phyloP scores from a whole-genome alignment of 2,797 vertebrate species.

The Atherinosoma microstoma region DNA sequence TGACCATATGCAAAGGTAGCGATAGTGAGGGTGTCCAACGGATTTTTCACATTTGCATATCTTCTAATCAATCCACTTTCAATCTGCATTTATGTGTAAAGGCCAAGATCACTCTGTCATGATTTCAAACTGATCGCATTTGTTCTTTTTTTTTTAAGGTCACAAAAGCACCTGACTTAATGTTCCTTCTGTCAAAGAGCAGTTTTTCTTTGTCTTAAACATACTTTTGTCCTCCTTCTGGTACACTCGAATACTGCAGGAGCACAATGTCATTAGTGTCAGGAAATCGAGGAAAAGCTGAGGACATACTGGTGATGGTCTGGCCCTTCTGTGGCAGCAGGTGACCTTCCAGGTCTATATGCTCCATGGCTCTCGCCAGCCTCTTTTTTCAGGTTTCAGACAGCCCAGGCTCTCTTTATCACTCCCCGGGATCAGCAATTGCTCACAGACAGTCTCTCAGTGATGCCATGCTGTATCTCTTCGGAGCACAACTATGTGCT shows the following conservation, averaged over 20 bases:
- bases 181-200: conserved; percentile 16
- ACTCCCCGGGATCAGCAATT: conserved; percentile 83
- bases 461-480: conserved; percentile 81
- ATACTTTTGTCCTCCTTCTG: conserved; percentile 15
- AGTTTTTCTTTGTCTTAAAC: conserved; percentile 28
- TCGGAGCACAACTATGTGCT: conserved; percentile 69
- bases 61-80: conserved; percentile 72
- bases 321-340: conserved; percentile 75
- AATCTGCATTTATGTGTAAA: conserved; percentile 38
- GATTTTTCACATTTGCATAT: conserved; percentile 80
- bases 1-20: conserved; percentile 78
- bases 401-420: conserved; percentile 79
- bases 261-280: conserved; percentile 59
- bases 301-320: conserved; percentile 67
- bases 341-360: conserved; percentile 83
- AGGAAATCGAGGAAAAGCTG: conserved; percentile 60
- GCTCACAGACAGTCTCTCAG: conserved; percentile 83
- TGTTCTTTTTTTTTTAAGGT: conserved; percentile 12
- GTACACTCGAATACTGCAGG: conserved; percentile 13
- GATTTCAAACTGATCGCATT: conserved; percentile 38
- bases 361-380: conserved; percentile 69
- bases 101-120: conserved; percentile 65
- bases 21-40: conserved; percentile 74
- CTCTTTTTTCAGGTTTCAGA: conserved; percentile 77
- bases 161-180: background rate